Percentiles rank a stretch among this genome's conserved stretches.
Conservation (phyloP, 2,888 invertebrate genomes). For the Drosophila paracracens region DNA sequence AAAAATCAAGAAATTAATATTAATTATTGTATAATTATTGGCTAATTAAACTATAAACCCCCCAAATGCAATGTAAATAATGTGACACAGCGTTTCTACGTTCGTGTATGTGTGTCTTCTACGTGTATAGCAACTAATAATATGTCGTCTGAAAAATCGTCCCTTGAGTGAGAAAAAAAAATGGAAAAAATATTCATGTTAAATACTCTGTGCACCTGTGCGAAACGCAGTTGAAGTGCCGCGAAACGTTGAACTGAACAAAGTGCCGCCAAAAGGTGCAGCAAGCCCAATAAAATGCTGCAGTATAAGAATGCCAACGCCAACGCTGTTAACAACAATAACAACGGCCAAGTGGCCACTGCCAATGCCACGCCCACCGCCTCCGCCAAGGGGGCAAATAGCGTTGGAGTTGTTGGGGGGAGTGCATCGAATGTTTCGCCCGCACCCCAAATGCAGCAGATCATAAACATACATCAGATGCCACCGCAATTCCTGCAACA, state of each 20-base stretch:
- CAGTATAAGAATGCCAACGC: slow-evolving; percentile 76
- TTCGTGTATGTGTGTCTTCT: slow-evolving; percentile 16
- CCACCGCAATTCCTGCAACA: slow-evolving; percentile 75
- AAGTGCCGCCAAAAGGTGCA: slow-evolving; percentile 3
- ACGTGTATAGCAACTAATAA: slow-evolving; percentile 16
- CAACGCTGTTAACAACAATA: slow-evolving; percentile 46
- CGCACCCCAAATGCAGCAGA: slow-evolving; percentile 77
- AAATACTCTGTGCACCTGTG: slow-evolving; percentile 25
- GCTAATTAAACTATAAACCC: slow-evolving; percentile 12
- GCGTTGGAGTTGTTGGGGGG: slow-evolving; percentile 34
- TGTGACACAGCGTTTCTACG: slow-evolving; percentile 7
- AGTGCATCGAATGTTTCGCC: slow-evolving; percentile 43
- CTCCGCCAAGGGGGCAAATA: slow-evolving; percentile 65
- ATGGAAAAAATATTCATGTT: slow-evolving; percentile 37
- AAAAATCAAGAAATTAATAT: slow-evolving; percentile 32
- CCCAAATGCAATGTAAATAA: slow-evolving; percentile 39
- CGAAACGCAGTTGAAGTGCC: slow-evolving; percentile 18
- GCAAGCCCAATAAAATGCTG: slow-evolving; percentile 60
- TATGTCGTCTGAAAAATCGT: slow-evolving; percentile 29
- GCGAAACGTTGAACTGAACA: slow-evolving; percentile 8
- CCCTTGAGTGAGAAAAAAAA: slow-evolving; percentile 40
- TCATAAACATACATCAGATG: slow-evolving; percentile 81
- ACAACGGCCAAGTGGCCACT: slow-evolving; percentile 40
- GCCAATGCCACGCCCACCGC: slow-evolving; percentile 49
- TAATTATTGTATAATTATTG: slow-evolving; percentile 44